Evolutionary conservation across 2,113 vertebrate species (phyloP).

Genomic region (Mugil cephalus): DNA sequence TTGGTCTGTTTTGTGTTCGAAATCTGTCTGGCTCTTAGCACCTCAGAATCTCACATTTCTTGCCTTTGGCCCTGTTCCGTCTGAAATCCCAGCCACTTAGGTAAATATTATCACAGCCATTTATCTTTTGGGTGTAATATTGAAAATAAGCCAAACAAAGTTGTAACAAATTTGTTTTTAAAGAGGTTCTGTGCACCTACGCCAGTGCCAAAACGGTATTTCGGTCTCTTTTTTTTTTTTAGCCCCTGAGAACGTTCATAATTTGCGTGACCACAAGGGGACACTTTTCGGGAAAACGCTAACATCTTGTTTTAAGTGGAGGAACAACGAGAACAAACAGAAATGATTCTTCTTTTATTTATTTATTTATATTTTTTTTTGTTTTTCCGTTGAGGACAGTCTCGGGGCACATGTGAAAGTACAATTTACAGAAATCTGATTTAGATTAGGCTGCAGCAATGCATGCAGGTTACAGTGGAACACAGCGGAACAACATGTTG

Average conservation of each 20-base stretch:
- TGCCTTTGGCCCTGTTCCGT: not conserved
- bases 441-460: constrained; percentile 71
- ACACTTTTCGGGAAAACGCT: not conserved
- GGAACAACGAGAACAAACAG: constrained; percentile 57
- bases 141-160: not conserved
- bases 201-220: not conserved
- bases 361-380: constrained; percentile 12
- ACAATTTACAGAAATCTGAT: constrained; percentile 74
- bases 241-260: not conserved
- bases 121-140: too few relatives aligned
- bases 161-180: not conserved
- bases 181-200: not conserved
- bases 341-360: too few relatives aligned
- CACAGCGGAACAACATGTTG: constrained; percentile 63
- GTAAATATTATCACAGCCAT: not conserved
- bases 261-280: constrained; percentile 42
- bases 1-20: not conserved
- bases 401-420: constrained; percentile 58
- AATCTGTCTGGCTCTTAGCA: not conserved
- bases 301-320: constrained; percentile 21
- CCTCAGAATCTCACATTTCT: not conserved
- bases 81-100: not conserved
- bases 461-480: constrained; percentile 74
- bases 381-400: constrained; percentile 27
- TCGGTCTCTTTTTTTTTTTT: not conserved